Evolutionary conservation across 2,888 invertebrate species (phyloP).

Genomic region (Ctena decussata): DNA sequence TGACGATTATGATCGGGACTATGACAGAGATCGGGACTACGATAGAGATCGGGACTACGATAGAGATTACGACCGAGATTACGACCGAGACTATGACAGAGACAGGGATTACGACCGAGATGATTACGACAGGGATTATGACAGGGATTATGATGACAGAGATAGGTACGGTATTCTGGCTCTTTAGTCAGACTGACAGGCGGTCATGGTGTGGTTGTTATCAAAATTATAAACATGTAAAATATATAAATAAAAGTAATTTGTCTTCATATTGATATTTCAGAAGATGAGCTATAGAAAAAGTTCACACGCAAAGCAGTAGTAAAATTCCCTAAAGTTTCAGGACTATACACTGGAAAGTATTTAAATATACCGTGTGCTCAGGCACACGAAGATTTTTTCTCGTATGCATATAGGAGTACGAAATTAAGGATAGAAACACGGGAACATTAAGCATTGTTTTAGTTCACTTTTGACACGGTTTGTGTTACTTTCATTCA

Average conservation of each 20-base stretch:
- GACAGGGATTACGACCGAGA: neutral
- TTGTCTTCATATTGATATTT: neutral
- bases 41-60: slow-evolving; percentile 19
- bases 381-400: neutral
- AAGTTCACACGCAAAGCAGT: neutral
- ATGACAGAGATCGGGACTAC: slow-evolving; percentile 41
- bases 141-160: too few relatives aligned
- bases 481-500: neutral
- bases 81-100: slow-evolving; percentile 19
- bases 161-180: too few relatives aligned
- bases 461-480: too few relatives aligned
- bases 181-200: too few relatives aligned
- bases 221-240: too few relatives aligned
- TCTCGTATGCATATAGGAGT: neutral
- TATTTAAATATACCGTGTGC: neutral
- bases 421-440: too few relatives aligned
- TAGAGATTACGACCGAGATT: neutral
- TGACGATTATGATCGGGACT: slow-evolving; percentile 45
- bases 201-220: too few relatives aligned
- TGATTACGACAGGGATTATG: neutral
- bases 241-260: neutral
- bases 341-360: too few relatives aligned
- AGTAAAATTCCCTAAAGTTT: too few relatives aligned
- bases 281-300: neutral
- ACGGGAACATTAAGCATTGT: neutral